These are phyloP conservation scores for Aegithalos caudatus DNA, from an alignment of 2,113 vertebrate genomes.

Conservation along the genomic window DNA sequence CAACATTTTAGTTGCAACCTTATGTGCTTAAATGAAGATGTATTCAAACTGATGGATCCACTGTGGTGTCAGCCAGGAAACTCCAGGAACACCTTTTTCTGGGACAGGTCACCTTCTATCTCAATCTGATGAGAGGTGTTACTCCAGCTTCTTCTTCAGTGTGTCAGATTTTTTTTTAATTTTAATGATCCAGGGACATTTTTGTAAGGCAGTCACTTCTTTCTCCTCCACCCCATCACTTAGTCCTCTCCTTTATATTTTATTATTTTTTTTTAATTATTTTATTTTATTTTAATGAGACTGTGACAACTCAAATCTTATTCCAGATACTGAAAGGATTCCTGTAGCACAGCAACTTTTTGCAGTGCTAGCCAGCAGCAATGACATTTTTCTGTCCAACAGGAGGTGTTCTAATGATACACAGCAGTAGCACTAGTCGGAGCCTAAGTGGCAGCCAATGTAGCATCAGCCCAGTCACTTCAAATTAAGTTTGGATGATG, in stretches of 20 bases:
- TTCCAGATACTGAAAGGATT: background rate
- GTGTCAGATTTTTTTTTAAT: background rate
- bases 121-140: background rate
- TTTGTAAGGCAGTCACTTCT: background rate
- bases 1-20: background rate
- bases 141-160: background rate
- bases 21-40: background rate
- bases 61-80: background rate
- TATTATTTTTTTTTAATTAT: background rate
- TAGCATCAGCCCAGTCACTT: slow-evolving; percentile 15
- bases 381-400: background rate
- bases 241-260: background rate
- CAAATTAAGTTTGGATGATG: slow-evolving; percentile 41
- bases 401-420: slow-evolving; percentile 17
- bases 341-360: background rate
- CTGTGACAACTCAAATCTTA: background rate
- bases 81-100: background rate
- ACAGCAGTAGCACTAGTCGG: background rate
- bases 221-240: background rate
- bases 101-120: slow-evolving; percentile 11
- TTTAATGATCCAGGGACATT: background rate
- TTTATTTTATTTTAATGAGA: background rate
- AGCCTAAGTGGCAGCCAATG: background rate
- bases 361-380: background rate
- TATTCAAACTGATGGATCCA: background rate